Evolutionary conservation across 2,797 vertebrate species (phyloP).

Genomic region (Phataginus tricuspis): DNA sequence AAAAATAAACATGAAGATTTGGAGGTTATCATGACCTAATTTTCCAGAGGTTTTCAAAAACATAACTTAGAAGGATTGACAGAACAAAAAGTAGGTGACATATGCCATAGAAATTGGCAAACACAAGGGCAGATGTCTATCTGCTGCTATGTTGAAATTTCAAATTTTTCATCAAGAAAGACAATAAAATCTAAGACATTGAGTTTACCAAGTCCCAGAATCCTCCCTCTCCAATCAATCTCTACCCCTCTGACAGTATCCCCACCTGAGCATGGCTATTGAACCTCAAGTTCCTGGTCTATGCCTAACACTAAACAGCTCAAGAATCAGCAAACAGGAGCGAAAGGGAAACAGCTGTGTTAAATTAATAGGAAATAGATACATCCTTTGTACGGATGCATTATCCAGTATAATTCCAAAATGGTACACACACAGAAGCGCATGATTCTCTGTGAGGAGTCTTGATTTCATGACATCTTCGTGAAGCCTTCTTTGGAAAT

Average conservation of each 20-base stretch:
- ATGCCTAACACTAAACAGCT: not conserved
- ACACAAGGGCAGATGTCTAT: not conserved
- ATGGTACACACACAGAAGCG: not conserved
- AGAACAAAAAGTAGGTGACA: not conserved
- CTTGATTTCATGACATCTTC: not conserved
- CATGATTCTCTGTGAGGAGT: not conserved
- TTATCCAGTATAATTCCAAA: not conserved
- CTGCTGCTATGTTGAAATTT: slow-evolving; percentile 35
- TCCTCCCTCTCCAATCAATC: not conserved
- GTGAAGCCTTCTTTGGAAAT: not conserved
- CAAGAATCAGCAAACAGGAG: not conserved
- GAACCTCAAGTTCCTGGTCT: not conserved
- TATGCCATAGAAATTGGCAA: not conserved
- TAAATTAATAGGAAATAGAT: not conserved
- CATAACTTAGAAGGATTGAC: not conserved
- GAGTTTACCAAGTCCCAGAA: not conserved
- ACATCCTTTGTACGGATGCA: not conserved
- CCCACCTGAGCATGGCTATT: not conserved
- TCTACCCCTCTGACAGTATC: not conserved
- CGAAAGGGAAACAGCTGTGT: not conserved
- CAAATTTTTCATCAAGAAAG: slow-evolving; percentile 15
- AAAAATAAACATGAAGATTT: slow-evolving; percentile 52
- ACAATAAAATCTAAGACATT: slow-evolving; percentile 10
- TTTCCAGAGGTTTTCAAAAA: slow-evolving; percentile 21
- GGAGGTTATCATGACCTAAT: not conserved